These are phyloP conservation scores for Synanthedon vespiformis DNA, from an alignment of 2,888 invertebrate genomes.

Conservation along the genomic window DNA sequence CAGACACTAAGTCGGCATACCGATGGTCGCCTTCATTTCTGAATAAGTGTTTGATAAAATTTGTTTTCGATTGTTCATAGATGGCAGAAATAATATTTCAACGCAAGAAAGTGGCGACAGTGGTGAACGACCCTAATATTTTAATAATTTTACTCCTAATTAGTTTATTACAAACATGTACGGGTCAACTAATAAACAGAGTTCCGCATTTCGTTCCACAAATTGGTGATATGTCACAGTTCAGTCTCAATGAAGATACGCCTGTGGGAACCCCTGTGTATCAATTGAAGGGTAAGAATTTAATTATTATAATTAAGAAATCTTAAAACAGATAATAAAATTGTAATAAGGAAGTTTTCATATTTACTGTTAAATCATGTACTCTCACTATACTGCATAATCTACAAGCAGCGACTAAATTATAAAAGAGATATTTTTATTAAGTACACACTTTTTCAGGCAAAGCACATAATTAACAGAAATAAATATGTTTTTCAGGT, in stretches of 20 bases:
- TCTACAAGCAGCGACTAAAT: no score
- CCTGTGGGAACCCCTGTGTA: constrained; percentile 81
- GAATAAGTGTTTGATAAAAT: background rate
- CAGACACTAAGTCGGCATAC: no score
- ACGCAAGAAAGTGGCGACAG: constrained; percentile 41
- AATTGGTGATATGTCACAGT: constrained; percentile 81
- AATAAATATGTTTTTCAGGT: constrained; percentile 43
- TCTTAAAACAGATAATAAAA: no score
- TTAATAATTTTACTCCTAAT: constrained; percentile 40
- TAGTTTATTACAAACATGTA: constrained; percentile 27
- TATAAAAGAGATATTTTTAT: no score
- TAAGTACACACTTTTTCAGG: no score
- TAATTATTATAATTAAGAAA: no score
- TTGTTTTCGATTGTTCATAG: constrained; percentile 13
- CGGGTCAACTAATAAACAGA: constrained; percentile 74
- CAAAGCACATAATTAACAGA: background rate
- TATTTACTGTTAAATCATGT: no score
- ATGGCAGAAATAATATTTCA: constrained; percentile 62
- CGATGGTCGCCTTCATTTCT: no score
- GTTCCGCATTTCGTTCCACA: constrained; percentile 81
- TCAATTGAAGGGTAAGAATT: constrained; percentile 73
- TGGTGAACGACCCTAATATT: constrained; percentile 38
- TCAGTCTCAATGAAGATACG: constrained; percentile 80
- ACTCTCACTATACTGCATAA: no score
- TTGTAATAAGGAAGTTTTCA: no score